Evolutionary conservation across 2,113 vertebrate species (phyloP), one percentile per base, ranked within the genome.

Genomic region (Xiphias gladius): DNA sequence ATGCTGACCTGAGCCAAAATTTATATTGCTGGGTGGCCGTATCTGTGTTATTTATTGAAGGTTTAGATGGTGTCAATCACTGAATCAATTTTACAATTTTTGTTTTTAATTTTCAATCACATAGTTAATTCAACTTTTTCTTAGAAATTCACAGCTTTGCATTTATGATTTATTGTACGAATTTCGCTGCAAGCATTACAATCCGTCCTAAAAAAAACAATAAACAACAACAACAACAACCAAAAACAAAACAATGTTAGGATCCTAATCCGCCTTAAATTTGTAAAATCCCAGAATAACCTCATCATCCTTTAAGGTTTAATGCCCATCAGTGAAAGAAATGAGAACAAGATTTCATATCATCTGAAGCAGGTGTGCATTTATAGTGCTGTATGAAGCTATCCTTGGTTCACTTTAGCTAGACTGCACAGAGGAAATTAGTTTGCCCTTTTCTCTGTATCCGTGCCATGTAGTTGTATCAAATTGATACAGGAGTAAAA

Each of bases 361-460:
- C 54, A 72, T 83, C 37, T 67, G 30, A 71, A 54, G 54, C 70
- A 72, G 28, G 16, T 62, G 37, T 79, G 67, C 41, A 22, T 75
- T 91, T 77, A 69, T 43, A 12, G 58, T 17, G 39, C 5, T 0
- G 14, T 24, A 76, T 41, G 32, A 75, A 75, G 64, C 73, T 1
- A 43, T 28, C 11, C 20, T 32, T 10, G 48, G 11, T 37, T 11
- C 71, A 37, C 48, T 78, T 81, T 37, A 80, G 63, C 81, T 22
- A 63, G 43, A 10, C 41, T 22, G 71, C 74, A 26, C 35, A 13
- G 55, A 73, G 79, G 74, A 84, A 89, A 92, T 88, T 3, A 77
- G 83, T 86, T 87, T 90, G 83, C 58, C 87, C 76, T 83, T 20
- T 52, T 84, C 73, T 87, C 79, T 67, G 24, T 72, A 35, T 79